Evolutionary conservation across 2,888 invertebrate species (phyloP), one percentile per base, ranked within the genome.

Genomic region (Drosophila nr. medialis): DNA sequence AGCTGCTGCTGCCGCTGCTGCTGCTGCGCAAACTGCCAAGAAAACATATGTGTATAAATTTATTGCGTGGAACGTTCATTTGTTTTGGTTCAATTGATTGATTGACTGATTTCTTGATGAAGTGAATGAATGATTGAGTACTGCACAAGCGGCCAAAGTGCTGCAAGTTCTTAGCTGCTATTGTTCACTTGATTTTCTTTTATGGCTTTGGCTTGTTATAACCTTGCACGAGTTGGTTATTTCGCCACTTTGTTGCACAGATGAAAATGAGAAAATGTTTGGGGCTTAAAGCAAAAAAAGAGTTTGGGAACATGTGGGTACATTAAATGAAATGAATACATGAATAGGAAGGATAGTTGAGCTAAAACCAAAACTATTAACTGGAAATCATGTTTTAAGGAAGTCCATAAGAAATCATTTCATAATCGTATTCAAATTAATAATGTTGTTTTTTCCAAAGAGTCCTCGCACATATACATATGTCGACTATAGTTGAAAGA

Each of bases 1-100:
- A 64, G 67, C 30, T 73, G 49, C 72, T 53, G 64, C 84, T 49
- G 81, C 74, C 64, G 81, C 86, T 66, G 89, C 77, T 61, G 84
- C 87, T 77, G 78, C 62, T 73, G 67, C 58, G 56, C 75, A 64
- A 62, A 73, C 70, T 80, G 63, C 67, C 49, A 64, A 27, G n/a
- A 64, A 48, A 68, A 45, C n/a, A 55, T 45, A 59, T 38, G 49
- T 32, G 36, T 65, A 59, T 49, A 80, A 64, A 66, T 53, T 56
- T 64, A 48, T 64, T 72, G 53, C 34, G 54, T 63, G 18, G 27
- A 49, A 27, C 27, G 49, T 49, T 49, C 38, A 18, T 59, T 61
- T 50, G 70, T 49, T 75, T 36, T 75, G 60, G 66, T 67, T 62
- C 64, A 68, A 68, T 51, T 75, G 67, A 59, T 54, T 78, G 71